Evolutionary conservation across 1,140 invertebrate genomes (phyloP).

Genomic region (Antheraea mylitta): DNA sequence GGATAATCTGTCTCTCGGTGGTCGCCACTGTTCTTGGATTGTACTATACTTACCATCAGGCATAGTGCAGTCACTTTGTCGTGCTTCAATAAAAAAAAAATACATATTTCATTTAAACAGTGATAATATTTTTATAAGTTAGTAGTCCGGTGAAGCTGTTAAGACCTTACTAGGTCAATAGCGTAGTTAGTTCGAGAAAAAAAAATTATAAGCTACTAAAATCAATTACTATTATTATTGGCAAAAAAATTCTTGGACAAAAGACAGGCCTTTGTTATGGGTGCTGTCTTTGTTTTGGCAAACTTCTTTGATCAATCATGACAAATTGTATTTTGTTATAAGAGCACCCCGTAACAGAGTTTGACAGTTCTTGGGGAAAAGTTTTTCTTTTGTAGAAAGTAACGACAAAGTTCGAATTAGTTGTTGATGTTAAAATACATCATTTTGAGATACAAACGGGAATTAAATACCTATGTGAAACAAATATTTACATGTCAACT

Average conservation of each 20-base stretch:
- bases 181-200: too few relatives aligned
- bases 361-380: constrained; percentile 58
- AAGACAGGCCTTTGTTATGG: constrained; percentile 35
- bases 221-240: constrained; percentile 17
- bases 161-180: too few relatives aligned
- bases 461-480: not conserved
- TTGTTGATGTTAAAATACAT: constrained; percentile 46
- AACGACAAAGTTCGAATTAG: constrained; percentile 54
- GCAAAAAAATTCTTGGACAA: constrained; percentile 26
- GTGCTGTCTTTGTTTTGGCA: constrained; percentile 47
- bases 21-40: too few relatives aligned
- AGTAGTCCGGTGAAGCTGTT: too few relatives aligned
- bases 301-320: constrained; percentile 71
- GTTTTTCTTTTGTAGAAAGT: constrained; percentile 48
- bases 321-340: constrained; percentile 67
- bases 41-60: too few relatives aligned
- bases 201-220: constrained; percentile 14
- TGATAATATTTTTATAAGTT: not conserved
- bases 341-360: constrained; percentile 49
- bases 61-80: too few relatives aligned
- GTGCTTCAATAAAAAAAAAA: too few relatives aligned
- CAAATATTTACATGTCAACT: not conserved
- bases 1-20: too few relatives aligned
- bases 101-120: too few relatives aligned
- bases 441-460: constrained; percentile 24